These are phyloP conservation scores for Synanthedon formicaeformis DNA, from an alignment of 2,888 invertebrate species.

Conservation along the genomic window DNA sequence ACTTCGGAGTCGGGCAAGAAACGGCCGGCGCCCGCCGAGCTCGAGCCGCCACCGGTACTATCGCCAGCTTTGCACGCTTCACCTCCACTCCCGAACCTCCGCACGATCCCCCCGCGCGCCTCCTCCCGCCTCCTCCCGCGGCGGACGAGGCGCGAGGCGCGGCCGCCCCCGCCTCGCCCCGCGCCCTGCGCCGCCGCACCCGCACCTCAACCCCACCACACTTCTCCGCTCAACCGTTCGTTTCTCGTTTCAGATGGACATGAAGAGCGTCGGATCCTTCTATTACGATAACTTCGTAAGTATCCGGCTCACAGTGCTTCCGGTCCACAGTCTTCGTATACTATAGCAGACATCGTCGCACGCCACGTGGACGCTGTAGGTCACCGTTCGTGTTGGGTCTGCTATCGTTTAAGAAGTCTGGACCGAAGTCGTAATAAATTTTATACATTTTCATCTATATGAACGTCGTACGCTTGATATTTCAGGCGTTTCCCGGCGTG, in stretches of 20 bases:
- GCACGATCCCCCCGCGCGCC: conserved; percentile 32
- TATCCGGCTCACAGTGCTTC: conserved; percentile 40
- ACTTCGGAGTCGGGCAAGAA: conserved; percentile 91
- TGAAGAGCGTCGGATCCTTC: conserved; percentile 95
- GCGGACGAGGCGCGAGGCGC: conserved; percentile 36
- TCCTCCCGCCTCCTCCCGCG: conserved; percentile 20
- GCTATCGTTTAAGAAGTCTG: neutral
- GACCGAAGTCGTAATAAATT: neutral
- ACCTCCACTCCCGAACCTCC: conserved; percentile 41
- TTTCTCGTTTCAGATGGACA: conserved; percentile 89
- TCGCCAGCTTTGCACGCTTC: conserved; percentile 76
- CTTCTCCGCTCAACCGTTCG: conserved; percentile 51
- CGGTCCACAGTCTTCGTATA: too few species aligned
- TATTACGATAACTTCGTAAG: conserved; percentile 97
- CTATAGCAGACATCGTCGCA: too few species aligned
- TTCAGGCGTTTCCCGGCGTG: conserved; percentile 94
- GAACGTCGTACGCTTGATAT: conserved; percentile 8
- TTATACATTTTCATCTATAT: too few species aligned
- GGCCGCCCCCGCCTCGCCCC: conserved; percentile 25
- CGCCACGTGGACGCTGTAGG: neutral
- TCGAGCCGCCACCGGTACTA: conserved; percentile 90
- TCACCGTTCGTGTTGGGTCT: neutral
- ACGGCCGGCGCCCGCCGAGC: conserved; percentile 81
- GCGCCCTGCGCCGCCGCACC: conserved; percentile 16
- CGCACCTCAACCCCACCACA: conserved; percentile 19